Conservation (phyloP, 1,140 invertebrate genomes). For the Orius insidiosus region DNA sequence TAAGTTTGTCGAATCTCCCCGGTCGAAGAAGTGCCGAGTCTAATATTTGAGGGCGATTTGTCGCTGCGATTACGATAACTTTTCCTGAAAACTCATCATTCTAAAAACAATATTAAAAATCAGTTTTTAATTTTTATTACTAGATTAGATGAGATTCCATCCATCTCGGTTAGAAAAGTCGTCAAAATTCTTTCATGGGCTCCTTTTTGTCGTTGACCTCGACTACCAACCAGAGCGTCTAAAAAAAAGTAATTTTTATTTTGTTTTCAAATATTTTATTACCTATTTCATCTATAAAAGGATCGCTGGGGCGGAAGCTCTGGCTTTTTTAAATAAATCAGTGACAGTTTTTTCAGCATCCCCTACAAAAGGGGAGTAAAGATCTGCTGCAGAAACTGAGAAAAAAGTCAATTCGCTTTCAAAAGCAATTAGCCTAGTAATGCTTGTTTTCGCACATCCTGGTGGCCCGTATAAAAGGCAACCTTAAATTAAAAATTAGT, state of each 20-base stretch:
- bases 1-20: slow-evolving; percentile 52
- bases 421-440: slow-evolving; percentile 45
- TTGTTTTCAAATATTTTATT: too few relatives aligned
- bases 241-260: slow-evolving; percentile 17
- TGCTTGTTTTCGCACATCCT: slow-evolving; percentile 56
- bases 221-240: slow-evolving; percentile 42
- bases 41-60: slow-evolving; percentile 61
- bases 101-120: slow-evolving; percentile 1
- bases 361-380: slow-evolving; percentile 49
- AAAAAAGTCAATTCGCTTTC: slow-evolving; percentile 42
- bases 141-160: slow-evolving; percentile 35
- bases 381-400: slow-evolving; percentile 40
- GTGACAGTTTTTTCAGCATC: slow-evolving; percentile 41
- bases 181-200: slow-evolving; percentile 44
- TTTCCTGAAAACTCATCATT: slow-evolving; percentile 11
- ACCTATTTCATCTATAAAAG: slow-evolving; percentile 65
- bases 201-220: slow-evolving; percentile 29
- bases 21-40: slow-evolving; percentile 59
- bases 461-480: slow-evolving; percentile 58
- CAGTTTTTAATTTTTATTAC: slow-evolving; percentile 7
- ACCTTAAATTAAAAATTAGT: slow-evolving; percentile 24
- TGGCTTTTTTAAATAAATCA: slow-evolving; percentile 45
- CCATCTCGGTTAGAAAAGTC: slow-evolving; percentile 48
- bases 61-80: slow-evolving; percentile 54
- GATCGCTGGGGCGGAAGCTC: slow-evolving; percentile 44